Base-by-base conservation (phyloP, 2,888 invertebrate species). In the Drosophila anomalipes region DNA sequence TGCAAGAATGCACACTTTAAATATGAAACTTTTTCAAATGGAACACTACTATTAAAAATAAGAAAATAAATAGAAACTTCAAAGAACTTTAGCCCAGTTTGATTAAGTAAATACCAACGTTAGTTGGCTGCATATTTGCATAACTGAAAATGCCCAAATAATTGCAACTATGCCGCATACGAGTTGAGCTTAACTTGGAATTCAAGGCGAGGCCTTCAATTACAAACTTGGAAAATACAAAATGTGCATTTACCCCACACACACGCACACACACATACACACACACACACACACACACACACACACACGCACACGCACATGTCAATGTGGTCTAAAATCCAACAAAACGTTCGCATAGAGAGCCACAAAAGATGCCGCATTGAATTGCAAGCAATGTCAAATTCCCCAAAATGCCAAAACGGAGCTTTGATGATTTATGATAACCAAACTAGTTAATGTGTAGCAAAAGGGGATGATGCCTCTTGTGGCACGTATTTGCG, bases 381-480 rank as follows among this genome's bases (percentile, higher is more conserved):
- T 52, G 28, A 58, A 51, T 65, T 68, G 74, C 80, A 62, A 52
- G 39, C 65, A 60, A 63, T 62, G 72, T 72, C 56, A 58, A 76
- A 76, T 60, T 60, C 51, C 26, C 26, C 65, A 57, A 32, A 75
- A 67, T 62, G 75, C 77, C 47, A 47, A 47, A 26, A 26, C 9
- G 16, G 9, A 16, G 33, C 33, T 35, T 54, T 12, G 28, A 65
- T 81, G 86, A 89, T 89, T 84, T 87, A 84, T 78, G 87, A 80
- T 70, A 75, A 75, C 74, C 53, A 80, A 86, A 81, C 88, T 73
- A 72, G 75, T 79, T 81, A 75, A 86, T 81, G 79, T 77, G n/a
- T 70, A 63, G 49, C 26, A 53, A 28, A 52, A 22, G 41, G 58
- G 53, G 22, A 35, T 63, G n/a, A 41, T 54, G 26, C n/a, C 22